Evolutionary conservation across 2,113 vertebrate genomes (phyloP), one percentile per base, ranked within the genome.

Genomic region (Rhodinocichla rosea): DNA sequence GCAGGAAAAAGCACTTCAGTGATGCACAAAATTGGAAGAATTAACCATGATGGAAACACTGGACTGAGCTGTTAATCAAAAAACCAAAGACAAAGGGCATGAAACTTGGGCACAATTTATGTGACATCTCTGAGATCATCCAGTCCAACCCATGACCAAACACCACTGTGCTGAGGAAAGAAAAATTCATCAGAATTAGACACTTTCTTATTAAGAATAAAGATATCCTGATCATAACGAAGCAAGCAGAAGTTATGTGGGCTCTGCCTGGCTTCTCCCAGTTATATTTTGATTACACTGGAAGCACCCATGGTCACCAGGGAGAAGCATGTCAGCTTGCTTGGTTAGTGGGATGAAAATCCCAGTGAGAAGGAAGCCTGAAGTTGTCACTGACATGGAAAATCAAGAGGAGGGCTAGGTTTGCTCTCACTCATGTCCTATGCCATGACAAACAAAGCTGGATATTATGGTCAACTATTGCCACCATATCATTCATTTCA

Each of bases 11-110:
- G 33, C 23, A 62, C 30, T 35, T 77, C 26, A 55, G 37, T 3
- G 8, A 55, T 0, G 0, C 14, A 67, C 27, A 40, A 22, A 2
- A 78, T 4, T 65, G 53, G 37, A 69, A 85, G 11, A 65, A 64
- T 27, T 14, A 45, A 45, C 32, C n/a, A 35, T 5, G 39, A 70
- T 11, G 55, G n/a, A 74, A 83, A 53, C 6, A 14, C 3, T 5
- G 18, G 44, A 56, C 30, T 24, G 39, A 71, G 40, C 4, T 35
- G 28, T 39, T 59, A 22, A 63, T 27, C n/a, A 64, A 42, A 89
- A 87, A 89, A 75, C 6, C 49, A 68, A 60, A 28, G 15, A 40
- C 19, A 44, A 3, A 8, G 35, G 32, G 42, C n/a, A 70, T 2
- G 18, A 45, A 87, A 52, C 26, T 26, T 52, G 27, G 15, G 15